phyloP scores from a whole-genome alignment of 2,888 invertebrate species.

The Malthinus seriepunctatus region DNA sequence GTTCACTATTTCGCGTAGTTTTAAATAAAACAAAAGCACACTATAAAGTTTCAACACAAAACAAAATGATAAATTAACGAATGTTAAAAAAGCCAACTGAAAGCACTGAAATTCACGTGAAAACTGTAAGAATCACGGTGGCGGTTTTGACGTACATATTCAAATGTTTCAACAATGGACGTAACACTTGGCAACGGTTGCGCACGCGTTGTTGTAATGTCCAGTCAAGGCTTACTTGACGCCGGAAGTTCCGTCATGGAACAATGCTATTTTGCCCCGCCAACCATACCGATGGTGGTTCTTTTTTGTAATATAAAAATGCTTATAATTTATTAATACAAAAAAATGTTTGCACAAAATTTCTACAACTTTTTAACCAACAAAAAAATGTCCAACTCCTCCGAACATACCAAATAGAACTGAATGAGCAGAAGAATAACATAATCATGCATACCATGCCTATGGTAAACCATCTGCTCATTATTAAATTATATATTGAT shows the following conservation, averaged over 20 bases:
- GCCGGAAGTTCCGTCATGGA: constrained; percentile 54
- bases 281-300: constrained; percentile 46
- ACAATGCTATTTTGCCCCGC: constrained; percentile 51
- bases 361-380: too few species aligned
- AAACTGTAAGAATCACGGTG: constrained; percentile 52
- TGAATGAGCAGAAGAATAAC: too few species aligned
- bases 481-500: too few species aligned
- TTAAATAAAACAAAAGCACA: not conserved
- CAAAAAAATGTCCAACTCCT: too few species aligned
- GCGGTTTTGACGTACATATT: constrained; percentile 52
- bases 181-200: constrained; percentile 51
- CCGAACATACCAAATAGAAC: too few species aligned
- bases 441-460: too few species aligned
- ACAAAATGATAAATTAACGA: constrained; percentile 5
- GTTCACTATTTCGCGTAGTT: constrained; percentile 8
- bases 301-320: constrained; percentile 31
- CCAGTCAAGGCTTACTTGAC: constrained; percentile 49
- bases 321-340: constrained; percentile 9
- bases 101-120: constrained; percentile 53
- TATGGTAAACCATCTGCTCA: too few species aligned
- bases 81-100: constrained; percentile 43
- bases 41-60: not conserved
- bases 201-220: constrained; percentile 47
- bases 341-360: not conserved
- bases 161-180: constrained; percentile 53